A percentile compares a stretch with the other conserved stretches of the same genome.
Conservation (phyloP, 2,113 vertebrate genomes). For the Tachysurus vachellii region DNA sequence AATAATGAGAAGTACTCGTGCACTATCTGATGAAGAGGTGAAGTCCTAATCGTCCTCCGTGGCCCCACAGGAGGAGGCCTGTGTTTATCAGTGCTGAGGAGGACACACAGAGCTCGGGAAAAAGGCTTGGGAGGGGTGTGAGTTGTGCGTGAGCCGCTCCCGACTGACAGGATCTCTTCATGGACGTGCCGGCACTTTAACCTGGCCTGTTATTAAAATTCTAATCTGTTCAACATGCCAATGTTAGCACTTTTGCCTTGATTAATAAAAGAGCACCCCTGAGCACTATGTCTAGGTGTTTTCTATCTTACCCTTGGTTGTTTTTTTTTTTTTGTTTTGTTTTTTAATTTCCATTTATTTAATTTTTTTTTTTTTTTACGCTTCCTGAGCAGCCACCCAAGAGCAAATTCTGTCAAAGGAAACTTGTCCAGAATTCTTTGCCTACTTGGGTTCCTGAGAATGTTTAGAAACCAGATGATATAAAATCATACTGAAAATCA, state of each 20-base stretch:
- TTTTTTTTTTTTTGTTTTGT: conserved; percentile 59
- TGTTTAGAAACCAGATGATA: background rate
- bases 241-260: conserved; percentile 90
- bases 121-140: conserved; percentile 44
- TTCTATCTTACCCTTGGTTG: conserved; percentile 67
- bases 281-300: conserved; percentile 77
- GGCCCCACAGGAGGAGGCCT: conserved; percentile 24
- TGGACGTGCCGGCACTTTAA: conserved; percentile 79
- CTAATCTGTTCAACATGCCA: conserved; percentile 91
- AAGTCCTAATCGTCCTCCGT: conserved; percentile 47
- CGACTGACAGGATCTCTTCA: conserved; percentile 77
- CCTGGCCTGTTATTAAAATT: conserved; percentile 79
- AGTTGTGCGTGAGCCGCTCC: conserved; percentile 62
- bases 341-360: conserved; percentile 55
- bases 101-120: background rate
- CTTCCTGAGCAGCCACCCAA: conserved; percentile 59
- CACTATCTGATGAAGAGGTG: conserved; percentile 49
- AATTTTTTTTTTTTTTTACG: conserved; percentile 66
- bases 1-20: conserved; percentile 40
- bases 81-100: conserved; percentile 52
- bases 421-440: conserved; percentile 35
- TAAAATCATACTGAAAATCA: background rate
- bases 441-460: background rate
- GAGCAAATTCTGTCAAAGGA: conserved; percentile 57
- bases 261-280: conserved; percentile 89